Evolutionary conservation across 2,113 vertebrate genomes (phyloP).

Genomic region (Eonycteris spelaea): DNA sequence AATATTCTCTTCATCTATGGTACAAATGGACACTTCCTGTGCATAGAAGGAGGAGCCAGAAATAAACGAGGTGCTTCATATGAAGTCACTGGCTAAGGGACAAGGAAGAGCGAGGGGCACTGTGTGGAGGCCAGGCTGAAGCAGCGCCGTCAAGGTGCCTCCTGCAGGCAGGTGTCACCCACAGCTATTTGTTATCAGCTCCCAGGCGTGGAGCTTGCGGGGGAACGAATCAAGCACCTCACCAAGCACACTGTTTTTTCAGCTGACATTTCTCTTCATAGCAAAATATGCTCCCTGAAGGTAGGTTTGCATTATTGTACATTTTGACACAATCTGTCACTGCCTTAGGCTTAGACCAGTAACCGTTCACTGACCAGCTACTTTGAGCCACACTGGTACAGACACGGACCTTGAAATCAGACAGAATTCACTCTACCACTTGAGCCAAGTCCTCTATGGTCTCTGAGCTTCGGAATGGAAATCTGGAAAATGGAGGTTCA

Average conservation of each 20-base stretch:
- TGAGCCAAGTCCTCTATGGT: not conserved
- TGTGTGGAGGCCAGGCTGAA: not conserved
- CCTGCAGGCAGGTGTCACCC: too few species aligned
- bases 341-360: not conserved
- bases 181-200: not conserved
- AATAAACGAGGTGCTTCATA: not conserved
- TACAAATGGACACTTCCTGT: slow-evolving; percentile 14
- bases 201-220: not conserved
- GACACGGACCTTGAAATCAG: not conserved
- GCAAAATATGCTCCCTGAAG: not conserved
- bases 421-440: not conserved
- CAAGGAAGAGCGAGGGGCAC: not conserved
- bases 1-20: slow-evolving; percentile 18
- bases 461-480: not conserved
- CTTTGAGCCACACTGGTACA: not conserved
- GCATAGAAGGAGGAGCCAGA: not conserved
- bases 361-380: not conserved
- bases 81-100: not conserved
- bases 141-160: not conserved
- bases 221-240: not conserved
- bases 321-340: not conserved
- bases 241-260: not conserved
- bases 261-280: not conserved
- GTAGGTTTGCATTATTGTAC: not conserved
- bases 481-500: not conserved